Evolutionary conservation across 2,888 invertebrate species (phyloP).

Genomic region (Glyphotaelius pellucidus): DNA sequence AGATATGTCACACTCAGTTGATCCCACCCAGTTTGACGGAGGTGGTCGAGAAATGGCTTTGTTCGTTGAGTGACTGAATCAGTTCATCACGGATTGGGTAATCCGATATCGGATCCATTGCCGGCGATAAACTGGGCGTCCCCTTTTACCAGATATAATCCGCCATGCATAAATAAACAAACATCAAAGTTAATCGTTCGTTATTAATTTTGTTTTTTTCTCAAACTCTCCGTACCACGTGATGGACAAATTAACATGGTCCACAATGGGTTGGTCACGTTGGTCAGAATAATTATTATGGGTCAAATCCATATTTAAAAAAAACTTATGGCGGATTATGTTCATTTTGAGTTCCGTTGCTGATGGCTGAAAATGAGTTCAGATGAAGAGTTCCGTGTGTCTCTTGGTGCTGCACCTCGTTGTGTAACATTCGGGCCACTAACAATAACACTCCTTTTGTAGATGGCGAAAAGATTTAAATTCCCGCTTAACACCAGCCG

Average conservation of each 20-base stretch:
- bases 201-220: neutral
- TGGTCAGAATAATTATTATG: too few relatives aligned
- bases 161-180: neutral
- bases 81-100: neutral
- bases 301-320: too few relatives aligned
- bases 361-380: too few relatives aligned
- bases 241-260: too few relatives aligned
- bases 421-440: too few relatives aligned
- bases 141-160: neutral
- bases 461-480: too few relatives aligned
- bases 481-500: too few relatives aligned
- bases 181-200: neutral
- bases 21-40: neutral
- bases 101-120: neutral
- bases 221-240: too few relatives aligned
- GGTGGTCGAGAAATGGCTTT: neutral
- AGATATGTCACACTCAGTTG: neutral
- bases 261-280: too few relatives aligned
- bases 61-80: neutral
- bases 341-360: neutral
- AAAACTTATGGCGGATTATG: neutral
- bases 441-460: too few relatives aligned
- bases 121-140: neutral
- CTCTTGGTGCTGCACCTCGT: too few relatives aligned
- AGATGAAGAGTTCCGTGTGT: too few relatives aligned